Base-by-base conservation (phyloP, 2,113 vertebrate genomes). In the Grantiella picta region DNA sequence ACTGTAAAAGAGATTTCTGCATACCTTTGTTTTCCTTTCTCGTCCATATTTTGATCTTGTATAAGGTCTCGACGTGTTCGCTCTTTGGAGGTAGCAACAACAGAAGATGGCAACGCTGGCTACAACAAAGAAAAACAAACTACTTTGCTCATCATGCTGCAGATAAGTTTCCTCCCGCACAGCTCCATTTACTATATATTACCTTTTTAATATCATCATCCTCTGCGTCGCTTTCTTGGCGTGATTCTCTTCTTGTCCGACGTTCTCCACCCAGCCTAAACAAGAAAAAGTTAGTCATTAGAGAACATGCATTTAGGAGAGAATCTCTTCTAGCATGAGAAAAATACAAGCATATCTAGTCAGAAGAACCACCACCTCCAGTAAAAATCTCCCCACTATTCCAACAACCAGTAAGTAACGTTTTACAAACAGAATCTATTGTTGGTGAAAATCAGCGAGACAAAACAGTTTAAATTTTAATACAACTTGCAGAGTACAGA, bases 41-140 rank as follows among this genome's bases (percentile, higher is more conserved):
- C 99, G 90, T 99, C 99, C 99, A 99, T 99, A 73, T 98, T 99
- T 97, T 99, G 99, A 98, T 99, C 99, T 95, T 99, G 99, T 97
- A 99, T 99, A 97, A 99, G 99, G 98, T 99, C 99, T 98, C 99
- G 98, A 97, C 99, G 99, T 57, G 99, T 99, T 92, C 99, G 98
- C 88, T 99, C 99, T 98, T 99, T 99, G 99, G 99, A 99, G 99
- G 99, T 99, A 99, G 99, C 99, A 97, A 99, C 99, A 92, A 99
- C 99, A 68, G 99, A 99, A 98, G 99, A 99, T 98, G 99, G 99
- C 98, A 99, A 99, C 91, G 99, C 99, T 96, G 99, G 99, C 99
- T 99, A 50, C 13, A 94, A 66, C 3, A 86, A 42, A 88, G 15
- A 53, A 68, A 86, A 92, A 86, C 59, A 59, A 93, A 64, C 77